Conservation (phyloP, 2,888 invertebrate genomes). For the Acanthosoma haemorrhoidale region DNA sequence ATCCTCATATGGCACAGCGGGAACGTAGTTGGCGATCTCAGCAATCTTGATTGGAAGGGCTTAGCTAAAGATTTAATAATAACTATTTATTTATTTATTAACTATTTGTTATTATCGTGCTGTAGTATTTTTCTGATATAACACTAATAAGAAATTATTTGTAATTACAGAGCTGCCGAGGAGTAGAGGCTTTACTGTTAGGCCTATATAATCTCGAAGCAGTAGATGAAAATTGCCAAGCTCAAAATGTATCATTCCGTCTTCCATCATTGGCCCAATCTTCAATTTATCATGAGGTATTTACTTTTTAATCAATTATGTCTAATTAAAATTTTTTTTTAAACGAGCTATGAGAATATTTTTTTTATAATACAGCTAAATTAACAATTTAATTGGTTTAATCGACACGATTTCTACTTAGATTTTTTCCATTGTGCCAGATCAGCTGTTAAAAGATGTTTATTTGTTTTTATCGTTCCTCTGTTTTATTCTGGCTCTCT, state of each 20-base stretch:
- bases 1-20: too few species aligned
- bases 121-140: neutral
- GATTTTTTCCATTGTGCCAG: too few species aligned
- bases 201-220: conserved; percentile 84
- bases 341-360: too few species aligned
- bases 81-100: neutral
- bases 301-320: conserved; percentile 6
- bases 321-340: neutral
- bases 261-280: conserved; percentile 85
- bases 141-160: conserved; percentile 2
- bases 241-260: conserved; percentile 77
- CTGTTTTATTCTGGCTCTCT: too few species aligned
- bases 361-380: too few species aligned
- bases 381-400: too few species aligned
- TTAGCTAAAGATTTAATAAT: too few species aligned
- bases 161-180: conserved; percentile 49
- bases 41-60: too few species aligned
- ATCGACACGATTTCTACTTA: too few species aligned
- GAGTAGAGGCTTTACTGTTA: conserved; percentile 54
- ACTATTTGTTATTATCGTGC: neutral
- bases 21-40: too few species aligned
- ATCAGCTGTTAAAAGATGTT: too few species aligned
- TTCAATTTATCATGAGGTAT: conserved; percentile 87
- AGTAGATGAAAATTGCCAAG: conserved; percentile 77
- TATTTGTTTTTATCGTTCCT: too few species aligned